Percentiles rank a stretch among this genome's conserved stretches.
These are phyloP conservation scores for Chelonia mydas DNA, from an alignment of 2,797 vertebrate genomes.

Conservation along the genomic window DNA sequence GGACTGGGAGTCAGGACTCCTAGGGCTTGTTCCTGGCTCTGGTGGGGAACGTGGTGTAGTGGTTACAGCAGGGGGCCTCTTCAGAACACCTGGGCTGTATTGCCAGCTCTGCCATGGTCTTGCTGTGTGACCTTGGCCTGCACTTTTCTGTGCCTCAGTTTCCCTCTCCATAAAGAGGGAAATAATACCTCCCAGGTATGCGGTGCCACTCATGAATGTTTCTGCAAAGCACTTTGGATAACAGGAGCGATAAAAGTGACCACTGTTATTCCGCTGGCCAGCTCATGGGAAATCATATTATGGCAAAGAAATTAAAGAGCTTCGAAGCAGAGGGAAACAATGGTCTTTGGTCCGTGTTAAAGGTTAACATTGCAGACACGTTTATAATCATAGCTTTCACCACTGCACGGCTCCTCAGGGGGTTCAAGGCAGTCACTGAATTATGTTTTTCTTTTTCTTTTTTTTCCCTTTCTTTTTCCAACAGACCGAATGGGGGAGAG, in stretches of 20 bases:
- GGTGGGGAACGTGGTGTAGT: neutral
- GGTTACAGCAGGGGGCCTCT: neutral
- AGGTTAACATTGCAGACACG: slow-evolving; percentile 75
- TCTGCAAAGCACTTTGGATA: accelerated
- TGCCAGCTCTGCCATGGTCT: accelerated
- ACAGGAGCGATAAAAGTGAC: accelerated
- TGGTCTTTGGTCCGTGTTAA: accelerated
- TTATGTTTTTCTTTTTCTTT: slow-evolving; percentile 50
- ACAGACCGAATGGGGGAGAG: slow-evolving; percentile 58
- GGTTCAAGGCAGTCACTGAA: slow-evolving; percentile 67
- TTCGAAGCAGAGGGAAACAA: neutral
- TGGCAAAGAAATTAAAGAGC: neutral
- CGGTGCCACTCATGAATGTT: no score
- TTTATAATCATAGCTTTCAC: slow-evolving; percentile 49
- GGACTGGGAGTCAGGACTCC: accelerated
- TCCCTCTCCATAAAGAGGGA: accelerated
- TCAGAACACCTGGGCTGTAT: neutral
- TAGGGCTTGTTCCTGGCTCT: neutral
- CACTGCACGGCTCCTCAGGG: neutral
- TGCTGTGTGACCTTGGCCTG: accelerated
- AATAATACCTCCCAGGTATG: accelerated
- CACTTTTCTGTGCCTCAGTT: neutral
- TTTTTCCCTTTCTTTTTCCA: slow-evolving; percentile 37
- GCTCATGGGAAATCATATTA: neutral
- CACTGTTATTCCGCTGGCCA: accelerated